Conservation (phyloP, 2,888 invertebrate genomes). For the Globia sparganii region DNA sequence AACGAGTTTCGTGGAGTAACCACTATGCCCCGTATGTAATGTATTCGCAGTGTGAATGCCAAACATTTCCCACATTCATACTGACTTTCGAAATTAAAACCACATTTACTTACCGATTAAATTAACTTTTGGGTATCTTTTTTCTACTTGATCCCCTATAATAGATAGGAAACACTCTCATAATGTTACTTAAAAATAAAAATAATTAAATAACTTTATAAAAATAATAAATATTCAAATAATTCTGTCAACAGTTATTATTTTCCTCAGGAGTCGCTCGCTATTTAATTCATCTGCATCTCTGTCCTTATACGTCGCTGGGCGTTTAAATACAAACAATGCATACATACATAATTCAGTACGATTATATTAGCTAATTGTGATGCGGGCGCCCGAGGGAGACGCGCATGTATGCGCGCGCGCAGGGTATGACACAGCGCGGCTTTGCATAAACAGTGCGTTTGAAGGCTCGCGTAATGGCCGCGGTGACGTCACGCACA, state of each 20-base stretch:
- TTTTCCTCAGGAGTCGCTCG: neutral
- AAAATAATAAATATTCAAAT: neutral
- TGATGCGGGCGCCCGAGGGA: constrained; percentile 48
- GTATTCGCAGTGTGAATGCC: constrained; percentile 11
- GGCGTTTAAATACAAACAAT: constrained; percentile 55
- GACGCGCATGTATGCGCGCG: constrained; percentile 45
- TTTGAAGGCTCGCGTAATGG: constrained; percentile 57
- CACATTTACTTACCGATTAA: constrained; percentile 13
- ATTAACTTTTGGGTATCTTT: neutral
- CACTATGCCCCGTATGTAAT: neutral
- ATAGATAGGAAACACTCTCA: neutral
- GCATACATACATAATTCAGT: constrained; percentile 48
- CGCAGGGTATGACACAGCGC: constrained; percentile 36
- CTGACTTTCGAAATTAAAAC: constrained; percentile 12
- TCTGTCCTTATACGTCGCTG: constrained; percentile 14
- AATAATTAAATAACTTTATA: too few relatives aligned
- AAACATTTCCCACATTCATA: constrained; percentile 18
- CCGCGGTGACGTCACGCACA: constrained; percentile 46
- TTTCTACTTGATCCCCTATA: constrained; percentile 14
- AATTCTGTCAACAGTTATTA: neutral
- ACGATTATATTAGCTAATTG: constrained; percentile 52
- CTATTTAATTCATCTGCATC: constrained; percentile 32
- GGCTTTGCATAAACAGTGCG: constrained; percentile 63
- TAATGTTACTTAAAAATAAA: too few relatives aligned
- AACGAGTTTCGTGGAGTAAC: constrained; percentile 8